Evolutionary conservation across 2,113 vertebrate genomes (phyloP).

Genomic region (Dinomys branickii): DNA sequence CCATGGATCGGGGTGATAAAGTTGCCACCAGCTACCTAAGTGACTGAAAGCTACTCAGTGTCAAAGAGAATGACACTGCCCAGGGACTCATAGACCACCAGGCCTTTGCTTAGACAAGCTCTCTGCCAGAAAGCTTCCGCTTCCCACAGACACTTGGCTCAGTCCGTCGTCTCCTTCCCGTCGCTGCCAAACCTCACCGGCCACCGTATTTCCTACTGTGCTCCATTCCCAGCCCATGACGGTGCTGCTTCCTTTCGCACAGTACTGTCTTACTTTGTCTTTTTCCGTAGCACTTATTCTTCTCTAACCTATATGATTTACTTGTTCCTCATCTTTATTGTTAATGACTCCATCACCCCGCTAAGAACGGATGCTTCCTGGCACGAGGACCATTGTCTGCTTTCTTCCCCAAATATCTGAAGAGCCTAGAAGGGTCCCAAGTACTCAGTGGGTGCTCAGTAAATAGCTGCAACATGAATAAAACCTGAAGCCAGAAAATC

Average conservation of each 20-base stretch:
- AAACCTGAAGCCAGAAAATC: not conserved
- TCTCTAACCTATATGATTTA: not conserved
- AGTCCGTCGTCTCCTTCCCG: not conserved
- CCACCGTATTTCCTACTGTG: not conserved
- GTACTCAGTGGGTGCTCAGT: not conserved
- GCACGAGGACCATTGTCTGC: not conserved
- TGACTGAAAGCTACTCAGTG: not conserved
- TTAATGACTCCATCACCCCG: not conserved
- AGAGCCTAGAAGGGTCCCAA: not conserved
- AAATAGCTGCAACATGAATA: not conserved
- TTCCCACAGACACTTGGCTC: not conserved
- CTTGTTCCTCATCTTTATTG: not conserved
- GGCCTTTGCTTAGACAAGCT: not conserved
- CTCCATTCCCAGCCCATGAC: not conserved
- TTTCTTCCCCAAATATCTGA: not conserved
- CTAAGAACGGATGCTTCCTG: not conserved
- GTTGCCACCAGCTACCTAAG: not conserved
- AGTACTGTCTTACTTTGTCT: not conserved
- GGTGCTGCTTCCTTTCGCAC: not conserved
- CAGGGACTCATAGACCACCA: not conserved
- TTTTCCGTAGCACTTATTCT: not conserved
- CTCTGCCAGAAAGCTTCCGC: not conserved
- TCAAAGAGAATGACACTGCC: not conserved
- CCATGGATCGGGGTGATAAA: not conserved
- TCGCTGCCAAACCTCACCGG: not conserved